Conservation (phyloP, 2,797 vertebrate species). For the Podargus strigoides region DNA sequence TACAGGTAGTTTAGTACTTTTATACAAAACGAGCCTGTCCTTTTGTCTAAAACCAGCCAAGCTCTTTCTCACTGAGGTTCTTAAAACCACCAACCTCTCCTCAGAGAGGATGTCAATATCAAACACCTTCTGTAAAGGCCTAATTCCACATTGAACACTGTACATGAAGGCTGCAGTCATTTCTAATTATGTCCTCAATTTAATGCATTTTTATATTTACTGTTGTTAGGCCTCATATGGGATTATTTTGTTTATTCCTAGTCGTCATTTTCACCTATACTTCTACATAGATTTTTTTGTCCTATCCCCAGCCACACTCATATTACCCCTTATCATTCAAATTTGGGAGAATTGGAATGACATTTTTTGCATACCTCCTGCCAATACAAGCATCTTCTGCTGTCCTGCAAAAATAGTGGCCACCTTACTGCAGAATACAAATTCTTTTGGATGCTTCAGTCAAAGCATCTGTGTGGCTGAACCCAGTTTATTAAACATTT, state of each 20-base stretch:
- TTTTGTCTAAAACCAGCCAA: neutral
- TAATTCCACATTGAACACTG: neutral
- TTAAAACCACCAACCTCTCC: neutral
- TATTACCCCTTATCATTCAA: neutral
- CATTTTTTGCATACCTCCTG: neutral
- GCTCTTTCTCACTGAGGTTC: neutral
- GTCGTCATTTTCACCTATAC: neutral
- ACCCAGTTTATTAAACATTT: neutral
- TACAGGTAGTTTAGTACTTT: neutral
- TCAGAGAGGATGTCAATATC: neutral
- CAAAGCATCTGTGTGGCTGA: neutral
- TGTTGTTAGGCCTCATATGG: neutral
- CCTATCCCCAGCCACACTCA: neutral
- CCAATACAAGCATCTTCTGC: neutral
- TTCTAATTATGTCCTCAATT: neutral
- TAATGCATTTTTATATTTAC: neutral
- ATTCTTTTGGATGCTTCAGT: neutral
- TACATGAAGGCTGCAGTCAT: neutral
- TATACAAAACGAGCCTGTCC: neutral
- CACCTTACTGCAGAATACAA: neutral
- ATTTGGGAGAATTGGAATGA: neutral
- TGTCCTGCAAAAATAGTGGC: neutral
- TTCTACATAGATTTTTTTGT: neutral
- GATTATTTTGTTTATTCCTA: neutral
- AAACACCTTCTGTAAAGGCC: neutral